Conservation (phyloP, 2,888 invertebrate genomes). For the Esperia sulphurella region DNA sequence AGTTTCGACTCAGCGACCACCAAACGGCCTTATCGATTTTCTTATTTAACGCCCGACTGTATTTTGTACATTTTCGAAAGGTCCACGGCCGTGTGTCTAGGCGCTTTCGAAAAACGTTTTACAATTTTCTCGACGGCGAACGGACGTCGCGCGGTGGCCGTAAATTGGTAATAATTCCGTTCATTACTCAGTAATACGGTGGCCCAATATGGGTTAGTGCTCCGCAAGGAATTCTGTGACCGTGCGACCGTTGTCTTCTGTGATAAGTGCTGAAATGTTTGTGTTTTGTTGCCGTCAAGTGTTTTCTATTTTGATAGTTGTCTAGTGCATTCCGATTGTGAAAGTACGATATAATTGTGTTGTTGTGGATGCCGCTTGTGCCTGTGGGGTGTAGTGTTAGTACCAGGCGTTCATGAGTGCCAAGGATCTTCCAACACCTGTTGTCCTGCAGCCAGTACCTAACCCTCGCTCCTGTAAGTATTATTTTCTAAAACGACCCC, state of each 20-base stretch:
- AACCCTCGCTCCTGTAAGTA: conserved; percentile 5
- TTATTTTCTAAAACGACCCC: conserved; percentile 1
- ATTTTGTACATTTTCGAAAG: conserved; percentile 75
- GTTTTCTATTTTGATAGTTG: conserved; percentile 59
- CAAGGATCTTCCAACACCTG: not conserved
- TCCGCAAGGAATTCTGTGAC: conserved; percentile 48
- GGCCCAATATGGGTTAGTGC: conserved; percentile 75
- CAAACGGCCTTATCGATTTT: conserved; percentile 74
- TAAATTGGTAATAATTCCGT: conserved; percentile 77
- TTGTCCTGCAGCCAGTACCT: not conserved
- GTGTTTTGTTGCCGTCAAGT: conserved; percentile 34
- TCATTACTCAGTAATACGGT: conserved; percentile 71
- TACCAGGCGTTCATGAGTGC: conserved; percentile 4
- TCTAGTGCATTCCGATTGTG: conserved; percentile 57
- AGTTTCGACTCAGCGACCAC: conserved; percentile 64
- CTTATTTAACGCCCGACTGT: conserved; percentile 70
- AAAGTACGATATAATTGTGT: conserved; percentile 17
- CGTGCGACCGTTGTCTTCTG: conserved; percentile 50
- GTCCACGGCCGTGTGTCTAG: conserved; percentile 62
- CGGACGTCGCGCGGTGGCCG: conserved; percentile 66
- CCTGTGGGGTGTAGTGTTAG: conserved; percentile 4
- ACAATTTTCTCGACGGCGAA: conserved; percentile 64
- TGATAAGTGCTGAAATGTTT: conserved; percentile 44
- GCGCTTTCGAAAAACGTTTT: conserved; percentile 77
- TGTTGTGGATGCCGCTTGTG: conserved; percentile 9